Evolutionary conservation across 2,113 vertebrate genomes (phyloP).

Genomic region (Corydoras maculifer): DNA sequence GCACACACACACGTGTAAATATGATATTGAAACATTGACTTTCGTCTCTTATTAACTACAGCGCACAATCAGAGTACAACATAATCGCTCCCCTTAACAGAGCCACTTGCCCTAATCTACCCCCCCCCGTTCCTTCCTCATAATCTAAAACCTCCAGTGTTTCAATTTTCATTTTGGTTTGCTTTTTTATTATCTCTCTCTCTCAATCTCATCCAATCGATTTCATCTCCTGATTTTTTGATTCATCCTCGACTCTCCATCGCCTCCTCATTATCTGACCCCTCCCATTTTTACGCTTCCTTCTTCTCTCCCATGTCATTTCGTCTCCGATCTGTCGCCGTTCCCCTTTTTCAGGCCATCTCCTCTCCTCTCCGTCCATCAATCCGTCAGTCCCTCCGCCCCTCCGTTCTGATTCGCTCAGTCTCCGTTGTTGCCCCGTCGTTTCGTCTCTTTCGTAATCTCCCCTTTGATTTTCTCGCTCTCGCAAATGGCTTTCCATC

Average conservation of each 20-base stretch:
- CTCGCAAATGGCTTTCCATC: background rate
- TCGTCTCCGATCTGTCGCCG: background rate
- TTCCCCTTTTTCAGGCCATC: background rate
- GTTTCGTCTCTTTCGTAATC: background rate
- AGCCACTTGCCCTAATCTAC: too few species aligned
- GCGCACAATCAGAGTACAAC: too few species aligned
- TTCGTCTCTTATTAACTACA: too few species aligned
- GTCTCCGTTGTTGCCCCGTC: background rate
- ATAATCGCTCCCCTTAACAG: too few species aligned
- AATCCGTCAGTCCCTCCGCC: background rate
- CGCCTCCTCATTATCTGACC: too few species aligned
- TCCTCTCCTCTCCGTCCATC: background rate
- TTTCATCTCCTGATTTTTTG: background rate
- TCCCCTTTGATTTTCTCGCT: background rate
- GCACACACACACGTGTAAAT: too few species aligned
- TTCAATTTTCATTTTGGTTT: conserved; percentile 75
- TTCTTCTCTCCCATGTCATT: background rate
- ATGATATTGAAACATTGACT: too few species aligned
- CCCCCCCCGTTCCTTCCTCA: background rate
- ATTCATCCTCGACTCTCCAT: background rate
- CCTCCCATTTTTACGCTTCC: background rate
- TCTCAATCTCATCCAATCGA: too few species aligned
- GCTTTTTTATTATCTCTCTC: conserved; percentile 45
- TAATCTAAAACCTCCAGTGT: background rate
- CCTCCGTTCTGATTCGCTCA: background rate